Conservation (phyloP, 2,113 vertebrate species). For the Ranitomeya imitator region DNA sequence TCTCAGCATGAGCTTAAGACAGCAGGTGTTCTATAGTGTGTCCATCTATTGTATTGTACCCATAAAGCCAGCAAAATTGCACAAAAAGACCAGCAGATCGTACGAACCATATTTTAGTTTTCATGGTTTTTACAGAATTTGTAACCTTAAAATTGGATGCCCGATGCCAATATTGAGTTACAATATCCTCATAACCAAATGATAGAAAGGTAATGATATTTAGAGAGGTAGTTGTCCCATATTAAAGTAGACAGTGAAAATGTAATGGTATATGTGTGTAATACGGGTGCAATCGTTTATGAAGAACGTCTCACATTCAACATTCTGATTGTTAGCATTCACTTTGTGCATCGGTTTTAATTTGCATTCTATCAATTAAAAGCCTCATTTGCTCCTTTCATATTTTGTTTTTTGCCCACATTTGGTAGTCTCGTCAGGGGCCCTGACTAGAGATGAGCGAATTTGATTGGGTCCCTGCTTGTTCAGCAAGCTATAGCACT, state of each 20-base stretch:
- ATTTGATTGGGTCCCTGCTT: no score
- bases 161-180: background rate
- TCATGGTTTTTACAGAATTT: background rate
- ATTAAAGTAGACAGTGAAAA: background rate
- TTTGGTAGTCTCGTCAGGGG: no score
- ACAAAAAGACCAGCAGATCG: background rate
- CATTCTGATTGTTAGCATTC: background rate
- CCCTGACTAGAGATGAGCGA: no score
- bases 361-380: no score
- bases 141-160: background rate
- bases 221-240: background rate
- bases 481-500: no score
- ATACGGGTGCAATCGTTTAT: background rate
- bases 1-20: constrained; percentile 16
- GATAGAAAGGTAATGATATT: background rate
- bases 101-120: background rate
- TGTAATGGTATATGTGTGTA: background rate
- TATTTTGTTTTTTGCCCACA: no score
- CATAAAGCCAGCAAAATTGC: background rate
- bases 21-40: constrained; percentile 7
- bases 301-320: background rate
- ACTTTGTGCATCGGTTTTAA: background rate
- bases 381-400: no score
- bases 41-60: background rate
- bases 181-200: background rate